Percentiles rank a stretch among this genome's conserved stretches.
Conservation (phyloP, 2,797 vertebrate genomes). For the Sebastes kiyomatsui region DNA sequence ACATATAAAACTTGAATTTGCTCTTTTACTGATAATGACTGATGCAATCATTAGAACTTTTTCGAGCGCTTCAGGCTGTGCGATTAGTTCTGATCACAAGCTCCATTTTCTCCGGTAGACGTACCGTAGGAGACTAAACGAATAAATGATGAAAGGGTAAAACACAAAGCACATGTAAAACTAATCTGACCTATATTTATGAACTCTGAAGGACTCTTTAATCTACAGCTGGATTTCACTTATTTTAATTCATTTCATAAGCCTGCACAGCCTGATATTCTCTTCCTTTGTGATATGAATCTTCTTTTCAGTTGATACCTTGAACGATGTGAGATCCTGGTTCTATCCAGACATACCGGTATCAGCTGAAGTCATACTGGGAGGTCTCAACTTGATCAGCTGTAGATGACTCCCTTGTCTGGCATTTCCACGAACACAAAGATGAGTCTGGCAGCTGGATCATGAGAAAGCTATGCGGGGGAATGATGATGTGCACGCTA, state of each 20-base stretch:
- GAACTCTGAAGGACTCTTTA: not conserved
- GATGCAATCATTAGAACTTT: too few species aligned
- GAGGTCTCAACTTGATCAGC: conserved; percentile 7
- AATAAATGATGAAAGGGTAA: not conserved
- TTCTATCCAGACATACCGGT: not conserved
- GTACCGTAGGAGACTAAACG: too few species aligned
- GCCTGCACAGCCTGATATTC: too few species aligned
- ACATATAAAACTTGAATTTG: too few species aligned
- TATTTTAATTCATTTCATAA: too few species aligned
- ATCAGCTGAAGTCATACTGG: not conserved
- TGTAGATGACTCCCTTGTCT: conserved; percentile 14
- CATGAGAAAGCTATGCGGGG: conserved; percentile 14
- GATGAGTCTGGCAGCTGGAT: conserved; percentile 16
- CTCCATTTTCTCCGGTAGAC: not conserved
- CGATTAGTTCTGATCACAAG: not conserved
- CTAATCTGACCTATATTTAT: not conserved
- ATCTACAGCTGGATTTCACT: not conserved
- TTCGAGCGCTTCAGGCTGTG: too few species aligned
- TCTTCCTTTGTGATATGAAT: not conserved
- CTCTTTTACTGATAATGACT: too few species aligned
- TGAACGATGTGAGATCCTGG: not conserved
- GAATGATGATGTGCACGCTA: not conserved
- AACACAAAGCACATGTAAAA: not conserved
- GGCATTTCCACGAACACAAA: not conserved
- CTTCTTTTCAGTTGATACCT: not conserved